Evolutionary conservation across 2,113 vertebrate genomes (phyloP).

Genomic region (Carollia perspicillata): DNA sequence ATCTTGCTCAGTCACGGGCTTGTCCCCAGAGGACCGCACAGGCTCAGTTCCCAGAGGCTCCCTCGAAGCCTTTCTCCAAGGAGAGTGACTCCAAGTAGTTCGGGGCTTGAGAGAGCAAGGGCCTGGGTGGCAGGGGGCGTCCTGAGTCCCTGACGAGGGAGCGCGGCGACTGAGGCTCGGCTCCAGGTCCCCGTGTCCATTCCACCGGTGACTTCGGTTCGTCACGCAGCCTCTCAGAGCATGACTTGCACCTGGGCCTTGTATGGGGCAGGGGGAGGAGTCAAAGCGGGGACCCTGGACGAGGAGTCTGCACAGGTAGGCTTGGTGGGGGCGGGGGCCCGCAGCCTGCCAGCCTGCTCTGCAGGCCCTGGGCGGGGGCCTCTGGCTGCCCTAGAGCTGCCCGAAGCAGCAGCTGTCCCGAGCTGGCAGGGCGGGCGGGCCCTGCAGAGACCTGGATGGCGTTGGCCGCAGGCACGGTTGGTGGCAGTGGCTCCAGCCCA

Average conservation of each 20-base stretch:
- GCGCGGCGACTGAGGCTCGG: accelerated
- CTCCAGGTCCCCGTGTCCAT: not conserved
- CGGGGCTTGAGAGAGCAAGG: not conserved
- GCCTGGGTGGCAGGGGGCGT: accelerated
- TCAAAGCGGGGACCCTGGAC: accelerated
- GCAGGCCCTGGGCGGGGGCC: not conserved
- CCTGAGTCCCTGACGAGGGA: accelerated
- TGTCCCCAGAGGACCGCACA: not conserved
- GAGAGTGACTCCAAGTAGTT: not conserved
- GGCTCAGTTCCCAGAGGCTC: not conserved
- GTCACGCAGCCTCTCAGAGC: accelerated
- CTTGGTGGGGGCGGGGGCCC: too few species aligned
- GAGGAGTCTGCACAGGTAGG: not conserved
- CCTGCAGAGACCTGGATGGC: not conserved
- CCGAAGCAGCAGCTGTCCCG: not conserved
- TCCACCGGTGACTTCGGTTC: not conserved
- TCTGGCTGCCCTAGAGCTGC: not conserved
- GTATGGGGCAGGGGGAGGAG: not conserved
- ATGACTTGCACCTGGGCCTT: not conserved
- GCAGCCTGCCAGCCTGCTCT: not conserved
- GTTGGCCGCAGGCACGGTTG: not conserved
- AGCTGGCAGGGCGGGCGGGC: not conserved
- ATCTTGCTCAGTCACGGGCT: accelerated
- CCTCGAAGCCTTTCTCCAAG: not conserved
- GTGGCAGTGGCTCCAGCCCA: not conserved